A percentile compares a stretch with the other conserved stretches of the same genome.
Conservation (phyloP, 1,140 invertebrate genomes). For the Sinella curviseta region DNA sequence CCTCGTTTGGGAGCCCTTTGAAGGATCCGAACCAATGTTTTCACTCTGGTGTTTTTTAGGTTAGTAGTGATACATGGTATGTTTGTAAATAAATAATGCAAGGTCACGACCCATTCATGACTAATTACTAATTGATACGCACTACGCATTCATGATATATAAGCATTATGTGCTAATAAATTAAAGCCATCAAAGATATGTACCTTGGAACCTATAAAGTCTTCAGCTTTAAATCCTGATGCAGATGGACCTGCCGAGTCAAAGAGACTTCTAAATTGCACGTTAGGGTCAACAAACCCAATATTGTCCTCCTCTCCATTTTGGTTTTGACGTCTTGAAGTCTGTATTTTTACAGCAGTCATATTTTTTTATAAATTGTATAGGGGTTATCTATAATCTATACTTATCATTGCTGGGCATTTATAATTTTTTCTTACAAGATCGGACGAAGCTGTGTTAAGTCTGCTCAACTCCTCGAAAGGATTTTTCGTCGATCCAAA, state of each 20-base stretch:
- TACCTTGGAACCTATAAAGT: slow-evolving; percentile 46
- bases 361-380: slow-evolving; percentile 8
- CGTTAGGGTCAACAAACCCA: slow-evolving; percentile 48
- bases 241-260: slow-evolving; percentile 35
- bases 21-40: slow-evolving; percentile 33
- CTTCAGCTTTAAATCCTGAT: slow-evolving; percentile 44
- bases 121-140: too few species aligned
- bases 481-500: slow-evolving; percentile 30
- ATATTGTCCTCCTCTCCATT: slow-evolving; percentile 30
- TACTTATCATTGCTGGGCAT: too few species aligned
- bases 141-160: too few species aligned
- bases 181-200: neutral
- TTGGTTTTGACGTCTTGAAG: slow-evolving; percentile 18
- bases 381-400: neutral
- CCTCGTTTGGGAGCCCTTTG: slow-evolving; percentile 46
- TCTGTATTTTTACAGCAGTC: slow-evolving; percentile 1
- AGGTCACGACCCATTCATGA: too few species aligned
- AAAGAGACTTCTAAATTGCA: slow-evolving; percentile 47
- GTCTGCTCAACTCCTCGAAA: slow-evolving; percentile 32
- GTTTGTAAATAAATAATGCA: neutral
- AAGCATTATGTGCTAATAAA: neutral
- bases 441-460: slow-evolving; percentile 37
- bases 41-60: slow-evolving; percentile 30
- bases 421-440: slow-evolving; percentile 20
- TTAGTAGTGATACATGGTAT: neutral